phyloP scores from a whole-genome alignment of 2,113 vertebrate genomes.

The Engraulis encrasicolus region DNA sequence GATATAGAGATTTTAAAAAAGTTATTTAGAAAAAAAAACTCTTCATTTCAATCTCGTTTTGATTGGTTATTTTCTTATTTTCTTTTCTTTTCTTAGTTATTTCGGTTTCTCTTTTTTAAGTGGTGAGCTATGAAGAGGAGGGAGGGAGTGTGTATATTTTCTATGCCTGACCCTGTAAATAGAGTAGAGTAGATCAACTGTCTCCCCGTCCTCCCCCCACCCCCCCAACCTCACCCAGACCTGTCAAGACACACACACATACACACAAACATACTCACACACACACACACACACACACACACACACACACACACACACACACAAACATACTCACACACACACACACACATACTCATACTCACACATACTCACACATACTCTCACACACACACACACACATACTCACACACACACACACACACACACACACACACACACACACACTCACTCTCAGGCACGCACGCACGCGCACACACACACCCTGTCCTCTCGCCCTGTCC shows the following conservation, averaged over 20 bases:
- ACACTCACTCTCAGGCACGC: background rate
- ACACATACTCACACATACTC: background rate
- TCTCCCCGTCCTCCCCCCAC: constrained; percentile 28
- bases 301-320: background rate
- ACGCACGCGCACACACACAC: background rate
- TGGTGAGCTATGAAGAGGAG: constrained; percentile 23
- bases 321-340: too few species aligned
- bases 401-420: background rate
- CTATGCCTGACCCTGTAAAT: constrained; percentile 56
- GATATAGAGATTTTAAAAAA: constrained; percentile 22
- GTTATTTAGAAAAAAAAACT: constrained; percentile 21
- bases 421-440: background rate
- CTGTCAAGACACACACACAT: background rate
- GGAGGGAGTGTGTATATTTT: constrained; percentile 50
- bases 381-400: background rate
- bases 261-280: background rate
- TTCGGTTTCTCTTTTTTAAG: constrained; percentile 1
- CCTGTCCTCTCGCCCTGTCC: constrained; percentile 8
- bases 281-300: background rate
- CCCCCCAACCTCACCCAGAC: background rate
- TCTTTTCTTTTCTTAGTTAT: background rate
- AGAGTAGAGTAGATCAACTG: constrained; percentile 57
- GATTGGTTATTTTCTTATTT: constrained; percentile 26
- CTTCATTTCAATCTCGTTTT: constrained; percentile 40
- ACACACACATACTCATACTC: too few species aligned